Conservation (phyloP, 2,888 invertebrate genomes). For the Eristalis tenax region DNA sequence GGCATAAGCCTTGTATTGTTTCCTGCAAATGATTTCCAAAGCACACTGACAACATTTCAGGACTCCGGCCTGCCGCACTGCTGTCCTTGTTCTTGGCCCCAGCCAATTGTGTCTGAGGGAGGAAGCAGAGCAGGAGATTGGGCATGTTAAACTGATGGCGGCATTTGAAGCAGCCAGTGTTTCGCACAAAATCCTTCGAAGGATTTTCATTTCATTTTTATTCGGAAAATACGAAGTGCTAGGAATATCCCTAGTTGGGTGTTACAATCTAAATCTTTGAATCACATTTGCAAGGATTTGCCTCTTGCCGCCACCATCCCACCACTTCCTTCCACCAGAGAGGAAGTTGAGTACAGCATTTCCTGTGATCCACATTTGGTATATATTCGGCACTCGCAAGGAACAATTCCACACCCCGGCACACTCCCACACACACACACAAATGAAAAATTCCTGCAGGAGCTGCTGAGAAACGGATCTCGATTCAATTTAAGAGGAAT, state of each 20-base stretch:
- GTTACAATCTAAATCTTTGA: constrained; percentile 72
- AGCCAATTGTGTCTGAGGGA: constrained; percentile 1
- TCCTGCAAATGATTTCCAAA: constrained; percentile 69
- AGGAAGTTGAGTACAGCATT: constrained; percentile 9
- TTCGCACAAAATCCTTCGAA: constrained; percentile 65
- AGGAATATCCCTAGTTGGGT: constrained; percentile 72
- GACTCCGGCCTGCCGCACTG: constrained; percentile 18
- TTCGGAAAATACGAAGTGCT: constrained; percentile 72
- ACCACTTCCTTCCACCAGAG: background rate
- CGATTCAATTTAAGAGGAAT: constrained; percentile 72
- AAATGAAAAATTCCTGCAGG: background rate
- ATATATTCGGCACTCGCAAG: constrained; percentile 41
- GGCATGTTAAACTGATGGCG: constrained; percentile 49
- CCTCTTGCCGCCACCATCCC: constrained; percentile 19
- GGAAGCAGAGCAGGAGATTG: background rate
- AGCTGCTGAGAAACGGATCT: constrained; percentile 52
- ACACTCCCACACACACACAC: background rate
- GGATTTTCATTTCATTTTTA: constrained; percentile 71
- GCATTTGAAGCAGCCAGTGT: constrained; percentile 15
- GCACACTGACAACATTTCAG: constrained; percentile 59
- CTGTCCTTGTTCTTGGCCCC: constrained; percentile 39
- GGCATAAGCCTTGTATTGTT: constrained; percentile 55
- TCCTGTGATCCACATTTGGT: constrained; percentile 58
- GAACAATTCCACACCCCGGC: constrained; percentile 2
- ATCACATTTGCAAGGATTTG: constrained; percentile 71